Base-by-base conservation (phyloP, 2,113 vertebrate species). In the Carassius carassius region DNA sequence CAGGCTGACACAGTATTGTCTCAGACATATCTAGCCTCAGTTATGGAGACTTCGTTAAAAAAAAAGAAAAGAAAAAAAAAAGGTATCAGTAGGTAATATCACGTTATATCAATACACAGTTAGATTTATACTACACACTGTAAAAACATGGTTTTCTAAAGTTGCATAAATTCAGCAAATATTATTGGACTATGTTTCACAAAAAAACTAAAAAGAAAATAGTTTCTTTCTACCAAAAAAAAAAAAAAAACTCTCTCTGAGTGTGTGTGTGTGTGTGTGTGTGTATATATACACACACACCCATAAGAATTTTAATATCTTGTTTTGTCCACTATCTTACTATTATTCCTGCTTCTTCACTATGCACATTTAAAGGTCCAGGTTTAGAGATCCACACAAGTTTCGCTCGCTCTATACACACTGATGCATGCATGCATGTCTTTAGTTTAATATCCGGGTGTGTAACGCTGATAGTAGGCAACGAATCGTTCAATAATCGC, bases 381-480 rank as follows among this genome's bases (percentile, higher is more conserved):
- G 74, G 8, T 76, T 75, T 51, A 29, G 44, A 54, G 74, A 32
- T 32, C 47, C 29, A 5, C 35, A n/a, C 37, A 44, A 44, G 35
- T 44, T 32, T 7, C 14, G 49, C 23, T 14, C 16, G 14, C 67
- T 67, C 29, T 51, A 81, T 83, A 32, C 60, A 76, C 83, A 85
- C 75, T 86, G 82, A 90, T 77, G 32, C 17, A 13, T 23, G 23
- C 23, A 7, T 75, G 41, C n/a, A 4, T 49, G 21, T 21, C 32
- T 41, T 32, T 16, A 44, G 35, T 63, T 62, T 32, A 25, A 51
- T 29, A 35, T 25, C 5, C 8, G 44, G 14, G 88, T 82, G 23
- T 84, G 75, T 8, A 23, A 81, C 54, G 78, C 5, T 37, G 62
- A 51, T 60, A 78, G 32, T 3, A 44, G 11, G 21, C 41, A 47